Evolutionary conservation across 1,140 invertebrate species (phyloP), one percentile per base, ranked within the genome.

Genomic region (Cydia pomonella): DNA sequence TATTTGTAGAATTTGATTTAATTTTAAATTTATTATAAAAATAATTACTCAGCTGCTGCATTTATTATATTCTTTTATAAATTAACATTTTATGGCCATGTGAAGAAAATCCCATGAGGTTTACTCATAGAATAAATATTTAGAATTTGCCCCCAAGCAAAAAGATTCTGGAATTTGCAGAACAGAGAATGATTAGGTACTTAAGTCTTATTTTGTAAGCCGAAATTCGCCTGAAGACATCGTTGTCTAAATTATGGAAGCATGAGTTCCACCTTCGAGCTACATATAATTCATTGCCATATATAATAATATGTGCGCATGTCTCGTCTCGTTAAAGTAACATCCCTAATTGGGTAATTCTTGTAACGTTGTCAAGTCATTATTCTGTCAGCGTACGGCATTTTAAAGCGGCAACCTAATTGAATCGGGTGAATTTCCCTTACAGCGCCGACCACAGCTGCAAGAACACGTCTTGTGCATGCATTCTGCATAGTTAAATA

Each of bases 301-400:
- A 27, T 27, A 38, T 38, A 44, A 44, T 29, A 10, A 29, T 66
- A 25, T 29, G 63, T 33, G 29, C 27, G n/a, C 64, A 18, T 38
- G 0, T 18, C 63, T n/a, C 27, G 12, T 66, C 29, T 69, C 64
- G 27, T 69, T 69, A 69, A 1, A 33, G 29, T 18, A 38, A 69
- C 64, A 69, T 33, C n/a, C 64, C 16, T 69, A 69, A 69, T 33
- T 69, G 64, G 63, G 29, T 69, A 33, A 69, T 33, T 69, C 29
- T 33, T 69, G 64, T 69, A 38, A 33, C 64, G 64, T 69, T 18
- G 64, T 33, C 29, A 38, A 16, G 63, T 66, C 63, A n/a, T 27
- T 69, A 69, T 41, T 69, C 64, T 33, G 63, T 33, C 27, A 5
- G n/a, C 16, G 25, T 29, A 29, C 63, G 3, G 9, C 64, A 33